Evolutionary conservation across 1,140 invertebrate genomes (phyloP), one percentile per base, ranked within the genome.

Genomic region (Achroia grisella): DNA sequence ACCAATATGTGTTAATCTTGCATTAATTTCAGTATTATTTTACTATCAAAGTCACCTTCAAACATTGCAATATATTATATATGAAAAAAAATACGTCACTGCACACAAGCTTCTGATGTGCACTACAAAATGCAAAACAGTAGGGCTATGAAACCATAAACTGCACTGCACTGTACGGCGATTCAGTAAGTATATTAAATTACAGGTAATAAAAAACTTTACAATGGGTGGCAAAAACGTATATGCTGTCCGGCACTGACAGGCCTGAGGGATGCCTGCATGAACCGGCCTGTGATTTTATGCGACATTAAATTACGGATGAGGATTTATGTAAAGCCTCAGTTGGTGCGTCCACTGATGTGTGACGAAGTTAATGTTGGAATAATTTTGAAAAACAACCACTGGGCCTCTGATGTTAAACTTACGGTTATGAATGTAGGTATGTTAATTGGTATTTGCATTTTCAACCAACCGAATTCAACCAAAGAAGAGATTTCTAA

Each of bases 171-270:
- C 40, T 44, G 28, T 52, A 53, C 56, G 54, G 56, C 61, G 61
- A 69, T 64, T 70, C 60, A 61, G 52, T 70, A 64, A 63, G 61
- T 71, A 62, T 73, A 65, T 71, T 62, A 76, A 76, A 76, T 76
- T 71, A 76, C 65, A 61, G 57, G 62, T 63, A 66, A 70, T 73
- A 71, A 63, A 65, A 62, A 57, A 39, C 39, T 43, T 30, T 53
- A 62, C 60, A 62, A 58, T 52, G 46, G 48, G 40, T 57, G 46
- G 45, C 59, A 52, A 59, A 56, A 56, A 40, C 17, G 17, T 23
- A 6, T 23, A 23, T 23, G 17, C 17, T 23, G 17, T 23, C 17
- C 17, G 17, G 17, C 6, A 23, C 17, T 27, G 31, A 41, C 27
- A 33, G 37, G 42, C 48, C 45, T 35, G 48, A 64, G 50, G 63